Evolutionary conservation across 2,797 vertebrate species (phyloP).

Genomic region (Dallia pectoralis): DNA sequence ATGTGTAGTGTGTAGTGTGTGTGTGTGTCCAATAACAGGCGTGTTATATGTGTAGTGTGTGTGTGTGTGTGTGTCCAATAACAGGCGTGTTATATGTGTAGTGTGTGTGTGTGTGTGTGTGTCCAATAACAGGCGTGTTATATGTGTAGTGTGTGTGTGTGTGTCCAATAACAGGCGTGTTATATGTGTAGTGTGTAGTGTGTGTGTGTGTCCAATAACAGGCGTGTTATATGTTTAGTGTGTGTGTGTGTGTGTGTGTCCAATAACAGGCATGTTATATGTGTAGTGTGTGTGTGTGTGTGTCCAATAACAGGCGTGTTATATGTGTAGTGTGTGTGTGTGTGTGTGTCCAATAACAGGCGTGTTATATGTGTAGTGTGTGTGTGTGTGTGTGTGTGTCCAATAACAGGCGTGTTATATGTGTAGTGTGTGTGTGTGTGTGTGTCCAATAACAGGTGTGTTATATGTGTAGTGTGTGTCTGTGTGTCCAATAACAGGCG

Average conservation of each 20-base stretch:
- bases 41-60: no score
- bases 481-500: neutral
- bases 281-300: neutral
- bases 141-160: conserved; percentile 5
- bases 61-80: conserved; percentile 4
- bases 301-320: neutral
- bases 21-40: no score
- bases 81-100: conserved; percentile 9
- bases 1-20: no score
- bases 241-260: neutral
- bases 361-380: no score
- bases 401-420: conserved; percentile 11
- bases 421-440: neutral
- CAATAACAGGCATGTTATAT: no score
- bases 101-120: neutral
- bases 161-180: neutral
- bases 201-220: no score
- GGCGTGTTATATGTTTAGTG: no score
- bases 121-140: no score
- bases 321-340: no score
- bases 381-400: conserved; percentile 4
- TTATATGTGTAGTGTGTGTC: conserved; percentile 7
- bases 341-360: no score
- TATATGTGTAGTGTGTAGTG: neutral
- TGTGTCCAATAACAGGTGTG: no score